A percentile compares a stretch with the other conserved stretches of the same genome.
Evolutionary conservation across 2,888 invertebrate genomes (phyloP).

Genomic region (Limnephilus rhombicus): DNA sequence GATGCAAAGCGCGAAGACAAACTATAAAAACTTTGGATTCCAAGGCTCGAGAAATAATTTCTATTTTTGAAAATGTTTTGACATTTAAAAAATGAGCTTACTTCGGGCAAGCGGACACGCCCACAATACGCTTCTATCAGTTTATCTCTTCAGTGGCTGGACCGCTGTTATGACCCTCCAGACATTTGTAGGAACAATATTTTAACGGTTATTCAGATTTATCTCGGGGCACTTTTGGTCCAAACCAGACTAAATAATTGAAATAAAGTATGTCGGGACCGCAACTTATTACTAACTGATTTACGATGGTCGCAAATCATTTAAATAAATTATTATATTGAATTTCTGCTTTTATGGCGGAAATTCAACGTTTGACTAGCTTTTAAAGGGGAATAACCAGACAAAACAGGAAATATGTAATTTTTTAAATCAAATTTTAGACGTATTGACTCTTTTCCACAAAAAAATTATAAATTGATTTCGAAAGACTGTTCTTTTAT

Average conservation of each 20-base stretch:
- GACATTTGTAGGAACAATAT: conserved; percentile 26
- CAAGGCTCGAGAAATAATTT: too few relatives aligned
- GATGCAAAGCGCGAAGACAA: too few relatives aligned
- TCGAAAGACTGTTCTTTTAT: too few relatives aligned
- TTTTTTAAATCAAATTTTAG: too few relatives aligned
- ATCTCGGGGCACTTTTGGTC: not conserved
- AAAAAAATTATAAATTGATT: too few relatives aligned
- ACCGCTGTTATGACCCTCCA: conserved; percentile 8
- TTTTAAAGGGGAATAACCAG: not conserved
- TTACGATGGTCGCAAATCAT: not conserved
- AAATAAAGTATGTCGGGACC: not conserved
- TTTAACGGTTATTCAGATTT: conserved; percentile 26
- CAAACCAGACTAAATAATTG: not conserved
- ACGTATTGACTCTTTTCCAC: too few relatives aligned
- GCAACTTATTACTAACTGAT: not conserved
- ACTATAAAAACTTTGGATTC: too few relatives aligned
- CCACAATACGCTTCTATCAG: not conserved
- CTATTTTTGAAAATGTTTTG: too few relatives aligned
- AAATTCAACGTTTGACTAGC: not conserved
- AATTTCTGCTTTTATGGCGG: not conserved
- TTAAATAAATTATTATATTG: not conserved
- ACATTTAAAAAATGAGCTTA: not conserved
- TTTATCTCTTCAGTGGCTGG: not conserved
- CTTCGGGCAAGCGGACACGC: not conserved
- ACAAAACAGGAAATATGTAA: too few relatives aligned